Percentiles rank a stretch among this genome's conserved stretches.
Conservation (phyloP, 1,140 invertebrate genomes). For the Calycopis cecrops region DNA sequence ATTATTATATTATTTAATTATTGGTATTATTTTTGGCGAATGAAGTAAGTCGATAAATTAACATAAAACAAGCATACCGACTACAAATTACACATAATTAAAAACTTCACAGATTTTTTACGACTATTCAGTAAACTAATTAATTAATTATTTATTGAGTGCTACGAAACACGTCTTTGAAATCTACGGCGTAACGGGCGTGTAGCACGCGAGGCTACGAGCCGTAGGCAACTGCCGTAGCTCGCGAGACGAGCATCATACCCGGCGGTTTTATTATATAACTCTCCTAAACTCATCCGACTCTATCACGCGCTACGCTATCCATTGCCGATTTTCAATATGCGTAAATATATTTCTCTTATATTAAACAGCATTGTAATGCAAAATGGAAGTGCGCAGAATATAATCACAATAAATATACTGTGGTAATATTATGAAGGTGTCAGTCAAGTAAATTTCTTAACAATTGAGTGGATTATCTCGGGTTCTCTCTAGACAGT, state of each 20-base stretch:
- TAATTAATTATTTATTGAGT: neutral
- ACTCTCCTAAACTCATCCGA: neutral
- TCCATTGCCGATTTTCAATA: conserved; percentile 17
- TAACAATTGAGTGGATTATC: neutral
- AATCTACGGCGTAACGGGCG: conserved; percentile 36
- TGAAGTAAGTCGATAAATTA: too few species aligned
- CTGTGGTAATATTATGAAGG: neutral
- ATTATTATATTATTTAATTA: too few species aligned
- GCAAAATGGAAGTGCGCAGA: neutral
- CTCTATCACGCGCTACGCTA: neutral
- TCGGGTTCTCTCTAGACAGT: too few species aligned
- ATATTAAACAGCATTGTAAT: conserved; percentile 12
- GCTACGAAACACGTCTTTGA: neutral
- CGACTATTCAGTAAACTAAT: neutral
- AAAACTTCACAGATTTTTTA: neutral
- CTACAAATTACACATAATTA: too few species aligned
- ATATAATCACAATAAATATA: neutral
- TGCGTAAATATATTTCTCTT: neutral
- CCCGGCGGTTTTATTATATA: conserved; percentile 20
- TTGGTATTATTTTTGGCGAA: too few species aligned
- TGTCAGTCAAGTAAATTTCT: neutral
- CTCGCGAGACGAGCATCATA: conserved; percentile 27
- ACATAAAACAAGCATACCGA: too few species aligned
- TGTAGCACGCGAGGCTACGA: conserved; percentile 47
- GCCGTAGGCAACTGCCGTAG: conserved; percentile 60